These are phyloP conservation scores for Parotocinclus haroldoi DNA, from an alignment of 2,797 vertebrate genomes.

Conservation along the genomic window DNA sequence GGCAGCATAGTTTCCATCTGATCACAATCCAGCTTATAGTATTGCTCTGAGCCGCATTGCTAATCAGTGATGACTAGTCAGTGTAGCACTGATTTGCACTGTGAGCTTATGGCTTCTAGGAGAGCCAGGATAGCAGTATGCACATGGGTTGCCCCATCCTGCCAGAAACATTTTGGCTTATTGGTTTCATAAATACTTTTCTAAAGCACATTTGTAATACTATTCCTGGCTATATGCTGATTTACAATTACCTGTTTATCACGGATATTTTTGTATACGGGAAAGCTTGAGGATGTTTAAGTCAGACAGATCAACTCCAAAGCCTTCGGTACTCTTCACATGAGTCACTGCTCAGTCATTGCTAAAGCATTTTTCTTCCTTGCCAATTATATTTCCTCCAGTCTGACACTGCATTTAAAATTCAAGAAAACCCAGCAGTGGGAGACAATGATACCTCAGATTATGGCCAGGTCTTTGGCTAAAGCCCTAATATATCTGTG, in stretches of 20 bases:
- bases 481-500: neutral
- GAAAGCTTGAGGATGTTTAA: conserved; percentile 15
- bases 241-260: conserved; percentile 5
- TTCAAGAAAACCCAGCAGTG: conserved; percentile 38
- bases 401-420: conserved; percentile 54
- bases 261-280: conserved; percentile 9
- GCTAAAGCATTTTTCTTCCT: conserved; percentile 49
- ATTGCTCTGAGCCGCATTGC: too few species aligned
- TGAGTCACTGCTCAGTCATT: conserved; percentile 45
- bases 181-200: neutral
- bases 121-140: too few species aligned
- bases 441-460: conserved; percentile 24
- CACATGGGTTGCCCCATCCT: neutral
- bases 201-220: conserved; percentile 28
- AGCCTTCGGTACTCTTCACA: conserved; percentile 48
- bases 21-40: too few species aligned
- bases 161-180: neutral
- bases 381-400: conserved; percentile 54
- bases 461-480: conserved; percentile 40
- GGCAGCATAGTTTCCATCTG: too few species aligned
- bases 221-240: conserved; percentile 23
- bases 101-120: too few species aligned
- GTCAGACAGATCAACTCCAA: conserved; percentile 14
- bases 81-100: too few species aligned
- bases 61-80: too few species aligned